A percentile compares a stretch with the other conserved stretches of the same genome.
phyloP scores from a whole-genome alignment of 2,888 invertebrate genomes.

The Agrotis ipsilon region DNA sequence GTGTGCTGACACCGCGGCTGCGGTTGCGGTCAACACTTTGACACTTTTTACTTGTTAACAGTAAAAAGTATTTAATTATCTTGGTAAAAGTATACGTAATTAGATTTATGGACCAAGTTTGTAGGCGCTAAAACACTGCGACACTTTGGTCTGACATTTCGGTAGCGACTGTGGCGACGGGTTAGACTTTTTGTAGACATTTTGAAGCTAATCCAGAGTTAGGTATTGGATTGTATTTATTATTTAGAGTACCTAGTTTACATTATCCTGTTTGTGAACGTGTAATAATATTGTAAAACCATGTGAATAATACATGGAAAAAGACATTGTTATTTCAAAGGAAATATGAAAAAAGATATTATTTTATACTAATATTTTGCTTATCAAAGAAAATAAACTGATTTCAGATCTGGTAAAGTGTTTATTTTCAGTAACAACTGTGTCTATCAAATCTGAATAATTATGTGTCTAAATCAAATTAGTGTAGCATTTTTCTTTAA shows the following conservation, averaged over 20 bases:
- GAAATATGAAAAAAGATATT: too few species aligned
- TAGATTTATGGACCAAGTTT: conserved; percentile 25
- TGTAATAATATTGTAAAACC: not conserved
- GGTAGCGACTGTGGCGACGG: conserved; percentile 12
- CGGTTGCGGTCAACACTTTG: conserved; percentile 26
- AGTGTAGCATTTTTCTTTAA: too few species aligned
- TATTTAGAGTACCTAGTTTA: conserved; percentile 16
- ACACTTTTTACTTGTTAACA: conserved; percentile 9
- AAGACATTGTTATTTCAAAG: not conserved
- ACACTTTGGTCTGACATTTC: conserved; percentile 25
- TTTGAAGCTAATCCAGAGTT: conserved; percentile 25
- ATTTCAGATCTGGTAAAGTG: not conserved
- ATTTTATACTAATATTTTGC: too few species aligned
- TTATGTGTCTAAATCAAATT: too few species aligned
- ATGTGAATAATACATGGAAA: not conserved
- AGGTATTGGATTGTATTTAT: conserved; percentile 8
- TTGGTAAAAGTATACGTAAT: conserved; percentile 2
- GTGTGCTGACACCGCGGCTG: conserved; percentile 42
- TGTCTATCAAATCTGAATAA: not conserved
- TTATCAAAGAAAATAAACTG: not conserved
- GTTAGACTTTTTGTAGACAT: conserved; percentile 36
- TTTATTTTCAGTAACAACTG: too few species aligned
- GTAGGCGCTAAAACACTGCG: not conserved
- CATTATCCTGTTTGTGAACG: conserved; percentile 19
- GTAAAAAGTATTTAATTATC: conserved; percentile 3